Base-by-base conservation (phyloP, 2,797 vertebrate species). In the Schizopygopsis malacanthus region DNA sequence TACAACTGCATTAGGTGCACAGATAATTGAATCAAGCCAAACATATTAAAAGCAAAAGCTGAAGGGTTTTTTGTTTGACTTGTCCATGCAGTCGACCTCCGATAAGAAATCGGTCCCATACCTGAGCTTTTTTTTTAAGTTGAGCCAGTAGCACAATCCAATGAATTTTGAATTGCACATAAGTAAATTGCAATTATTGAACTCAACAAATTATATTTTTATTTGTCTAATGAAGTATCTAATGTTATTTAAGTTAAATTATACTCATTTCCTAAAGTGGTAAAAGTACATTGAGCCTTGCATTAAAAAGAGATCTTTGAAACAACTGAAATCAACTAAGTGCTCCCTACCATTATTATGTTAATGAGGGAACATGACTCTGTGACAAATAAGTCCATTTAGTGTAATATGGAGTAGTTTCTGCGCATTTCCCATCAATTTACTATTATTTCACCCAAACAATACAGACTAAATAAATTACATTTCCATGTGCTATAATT, bases 321-420 rank as follows among this genome's bases (percentile, higher is more conserved):
- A 79, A 71, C 13, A 33, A 33, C 0, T 33, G 33, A 33, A 33
- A 33, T 33, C 43, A 69, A 4, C 61, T 20, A 73, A 25, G 54
- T 13, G 16, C 37, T 67, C 71, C 16, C 20, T 72, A 18, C 70
- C 20, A 81, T 75, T n/a, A 70, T 86, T 37, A 16, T n/a, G n/a
- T n/a, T 50, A 39, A 81, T 69, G 76, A 85, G 59, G 22, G 54
- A 85, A 84, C 70, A n/a, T n/a, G n/a, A n/a, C n/a, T n/a, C n/a
- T n/a, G n/a, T n/a, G n/a, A n/a, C n/a, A n/a, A n/a, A n/a, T n/a
- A n/a, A n/a, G n/a, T 18, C 7, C 4, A 47, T 10, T 56, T 39
- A 22, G 10, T 39, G 76, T 33, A 37, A 76, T 20, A 33, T 54
- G 28, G 10, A 54, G 50, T 7, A 2, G 10, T 61, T 77, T 77